Percentiles rank a stretch among this genome's conserved stretches.
Conservation (phyloP, 2,888 invertebrate species). For the Hyposoter dolosus region DNA sequence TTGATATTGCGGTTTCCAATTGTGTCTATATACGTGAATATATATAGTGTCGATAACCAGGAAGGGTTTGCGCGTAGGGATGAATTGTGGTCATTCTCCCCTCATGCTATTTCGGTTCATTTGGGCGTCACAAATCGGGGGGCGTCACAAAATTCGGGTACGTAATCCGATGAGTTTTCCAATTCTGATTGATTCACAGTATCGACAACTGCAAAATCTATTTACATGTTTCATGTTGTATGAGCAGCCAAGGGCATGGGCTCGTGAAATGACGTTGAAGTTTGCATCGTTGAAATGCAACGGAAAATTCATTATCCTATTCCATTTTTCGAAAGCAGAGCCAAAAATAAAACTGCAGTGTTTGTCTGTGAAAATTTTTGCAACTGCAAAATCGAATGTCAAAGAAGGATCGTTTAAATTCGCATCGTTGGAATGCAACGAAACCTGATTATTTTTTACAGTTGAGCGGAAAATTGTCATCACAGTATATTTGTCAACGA, state of each 20-base stretch:
- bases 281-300: too few relatives aligned
- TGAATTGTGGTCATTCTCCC: neutral
- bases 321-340: too few relatives aligned
- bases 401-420: too few relatives aligned
- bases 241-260: neutral
- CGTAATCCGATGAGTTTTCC: slow-evolving; percentile 12
- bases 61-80: slow-evolving; percentile 3
- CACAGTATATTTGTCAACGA: too few relatives aligned
- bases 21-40: neutral
- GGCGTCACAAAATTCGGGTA: too few relatives aligned
- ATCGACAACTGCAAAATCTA: neutral
- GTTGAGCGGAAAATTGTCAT: too few relatives aligned
- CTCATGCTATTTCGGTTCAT: slow-evolving; percentile 42
- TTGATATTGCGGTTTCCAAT: slow-evolving; percentile 29
- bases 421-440: too few relatives aligned
- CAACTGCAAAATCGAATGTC: too few relatives aligned
- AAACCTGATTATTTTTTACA: too few relatives aligned
- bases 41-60: slow-evolving; percentile 24
- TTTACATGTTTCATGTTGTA: neutral
- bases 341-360: too few relatives aligned
- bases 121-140: slow-evolving; percentile 31
- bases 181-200: slow-evolving; percentile 36
- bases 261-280: neutral
- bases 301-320: too few relatives aligned
- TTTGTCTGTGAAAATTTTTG: too few relatives aligned